phyloP scores from a whole-genome alignment of 2,113 vertebrate species.

The Oenanthe oenanthe region DNA sequence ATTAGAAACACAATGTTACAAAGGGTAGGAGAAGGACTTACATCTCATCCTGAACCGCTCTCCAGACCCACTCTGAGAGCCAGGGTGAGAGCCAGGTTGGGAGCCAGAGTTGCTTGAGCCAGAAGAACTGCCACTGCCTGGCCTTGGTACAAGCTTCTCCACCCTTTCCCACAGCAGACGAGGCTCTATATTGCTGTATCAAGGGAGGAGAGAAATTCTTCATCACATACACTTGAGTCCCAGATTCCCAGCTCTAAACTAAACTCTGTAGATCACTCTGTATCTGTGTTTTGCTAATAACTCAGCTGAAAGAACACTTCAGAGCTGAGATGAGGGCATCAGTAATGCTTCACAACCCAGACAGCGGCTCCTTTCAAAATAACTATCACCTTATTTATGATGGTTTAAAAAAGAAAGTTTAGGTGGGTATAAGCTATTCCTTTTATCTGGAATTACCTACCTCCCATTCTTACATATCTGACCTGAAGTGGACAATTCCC shows the following conservation, averaged over 20 bases:
- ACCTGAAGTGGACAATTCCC: background rate
- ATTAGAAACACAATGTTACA: rapidly evolving
- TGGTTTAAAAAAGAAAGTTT: background rate
- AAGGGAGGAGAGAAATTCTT: background rate
- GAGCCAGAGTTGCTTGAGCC: slow-evolving; percentile 95
- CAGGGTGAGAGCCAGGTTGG: slow-evolving; percentile 84
- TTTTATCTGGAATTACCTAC: background rate
- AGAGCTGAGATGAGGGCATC: background rate
- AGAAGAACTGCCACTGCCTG: slow-evolving; percentile 93
- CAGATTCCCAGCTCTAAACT: background rate
- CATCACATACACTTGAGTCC: background rate
- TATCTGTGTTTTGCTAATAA: background rate
- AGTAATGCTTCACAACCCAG: background rate
- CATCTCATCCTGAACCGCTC: slow-evolving; percentile 92
- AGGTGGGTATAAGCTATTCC: background rate
- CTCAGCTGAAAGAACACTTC: background rate
- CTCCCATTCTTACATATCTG: background rate
- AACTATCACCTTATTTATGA: background rate
- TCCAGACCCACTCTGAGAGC: slow-evolving; percentile 92
- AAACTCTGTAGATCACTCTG: background rate
- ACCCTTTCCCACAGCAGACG: slow-evolving; percentile 94
- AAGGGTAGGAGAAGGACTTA: slow-evolving; percentile 69
- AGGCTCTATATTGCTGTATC: slow-evolving; percentile 87
- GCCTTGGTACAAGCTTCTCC: slow-evolving; percentile 90
- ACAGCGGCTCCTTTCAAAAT: background rate